Conservation (phyloP, 2,888 invertebrate genomes). For the Lycia hirtaria region DNA sequence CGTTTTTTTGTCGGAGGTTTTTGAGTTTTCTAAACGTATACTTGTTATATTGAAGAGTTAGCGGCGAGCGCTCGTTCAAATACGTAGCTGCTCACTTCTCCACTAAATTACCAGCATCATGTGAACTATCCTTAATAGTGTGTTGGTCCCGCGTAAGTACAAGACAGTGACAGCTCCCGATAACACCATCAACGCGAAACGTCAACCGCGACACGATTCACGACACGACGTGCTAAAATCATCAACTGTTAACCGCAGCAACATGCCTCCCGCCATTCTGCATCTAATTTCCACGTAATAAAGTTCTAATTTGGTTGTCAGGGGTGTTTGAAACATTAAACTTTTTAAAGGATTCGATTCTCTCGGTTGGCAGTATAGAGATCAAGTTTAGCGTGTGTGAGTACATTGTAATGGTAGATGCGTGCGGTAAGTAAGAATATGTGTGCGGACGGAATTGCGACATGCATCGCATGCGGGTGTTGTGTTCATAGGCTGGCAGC, state of each 20-base stretch:
- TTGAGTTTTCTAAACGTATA: not conserved
- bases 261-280: constrained; percentile 5
- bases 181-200: constrained; percentile 13
- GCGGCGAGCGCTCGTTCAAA: not conserved
- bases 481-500: no score
- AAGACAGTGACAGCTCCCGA: not conserved
- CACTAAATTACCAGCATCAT: no score
- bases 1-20: not conserved
- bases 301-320: constrained; percentile 8
- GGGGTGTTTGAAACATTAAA: constrained; percentile 16
- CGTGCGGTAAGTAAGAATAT: not conserved
- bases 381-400: not conserved
- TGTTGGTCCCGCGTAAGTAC: no score
- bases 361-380: not conserved
- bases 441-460: not conserved
- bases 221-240: constrained; percentile 23
- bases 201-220: constrained; percentile 17
- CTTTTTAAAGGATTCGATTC: not conserved
- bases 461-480: constrained; percentile 2
- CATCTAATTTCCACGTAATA: constrained; percentile 7
- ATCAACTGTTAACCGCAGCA: constrained; percentile 12
- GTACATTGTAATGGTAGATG: not conserved
- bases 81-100: no score
- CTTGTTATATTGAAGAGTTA: not conserved
- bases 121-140: no score